Evolutionary conservation across 1,140 invertebrate genomes (phyloP), one percentile per base, ranked within the genome.

Genomic region (Drosophila sulfurigaster): DNA sequence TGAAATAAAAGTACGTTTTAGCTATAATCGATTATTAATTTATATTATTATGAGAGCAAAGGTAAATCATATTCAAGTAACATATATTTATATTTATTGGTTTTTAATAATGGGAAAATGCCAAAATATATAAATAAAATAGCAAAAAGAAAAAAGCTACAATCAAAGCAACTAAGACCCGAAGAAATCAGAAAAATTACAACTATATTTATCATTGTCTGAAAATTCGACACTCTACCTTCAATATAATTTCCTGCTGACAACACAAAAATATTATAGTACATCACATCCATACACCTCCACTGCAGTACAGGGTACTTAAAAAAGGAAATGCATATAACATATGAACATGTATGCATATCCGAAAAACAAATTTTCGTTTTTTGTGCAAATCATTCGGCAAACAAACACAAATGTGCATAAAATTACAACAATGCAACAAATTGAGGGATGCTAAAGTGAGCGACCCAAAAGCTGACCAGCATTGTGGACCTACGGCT

Each of bases 371-470:
- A 91, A 82, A 78, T 86, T 80, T 73, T 59, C 10, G 59, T 71
- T 45, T 81, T 82, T 85, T 88, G 54, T 81, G 87, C 87, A 91
- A 91, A 89, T 91, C 89, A 91, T 78, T 88, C 65, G 75, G 81
- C 82, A 91, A 88, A 79, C 88, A 91, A 91, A 83, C 78, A 91
- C 80, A 81, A 91, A 91, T 91, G 82, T 88, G 80, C 82, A 87
- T 87, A 81, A 91, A 80, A 90, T 90, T 81, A 80, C 79, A 86
- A 81, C 78, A 90, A 82, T 78, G 75, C 81, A 77, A 87, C 82
- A 91, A 90, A 90, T 88, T 75, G 81, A 91, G 89, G 74, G 78
- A 89, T 83, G 86, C 71, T 46, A 68, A 68, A 58, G 43, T 62
- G 64, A 38, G 35, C 35, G 35, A 38, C 35, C 35, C 35, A 38